Percentiles rank a stretch among this genome's conserved stretches.
Conservation (phyloP, 2,888 invertebrate species). For the Chalcis sispes region DNA sequence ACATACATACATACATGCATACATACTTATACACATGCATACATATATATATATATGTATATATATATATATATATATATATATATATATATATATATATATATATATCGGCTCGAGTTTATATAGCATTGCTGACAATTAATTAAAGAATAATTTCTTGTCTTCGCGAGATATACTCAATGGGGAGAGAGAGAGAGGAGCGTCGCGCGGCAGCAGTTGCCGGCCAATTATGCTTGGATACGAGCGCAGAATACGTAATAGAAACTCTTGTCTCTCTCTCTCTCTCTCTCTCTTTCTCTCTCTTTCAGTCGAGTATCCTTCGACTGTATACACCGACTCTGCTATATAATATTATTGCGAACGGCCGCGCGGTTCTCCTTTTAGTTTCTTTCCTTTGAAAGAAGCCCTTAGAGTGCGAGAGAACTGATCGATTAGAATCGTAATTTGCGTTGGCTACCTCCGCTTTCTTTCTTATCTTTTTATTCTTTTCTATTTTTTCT, state of each 20-base stretch:
- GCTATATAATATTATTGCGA: conserved; percentile 46
- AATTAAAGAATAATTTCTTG: conserved; percentile 77
- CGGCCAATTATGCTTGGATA: conserved; percentile 75
- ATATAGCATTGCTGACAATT: conserved; percentile 70
- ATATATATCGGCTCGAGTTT: neutral
- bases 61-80: neutral
- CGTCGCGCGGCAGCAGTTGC: conserved; percentile 70
- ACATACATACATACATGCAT: conserved; percentile 17
- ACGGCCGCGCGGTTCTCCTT: neutral
- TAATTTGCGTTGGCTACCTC: conserved; percentile 42
- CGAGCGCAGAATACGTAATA: conserved; percentile 74
- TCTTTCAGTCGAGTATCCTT: too few species aligned
- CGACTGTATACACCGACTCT: too few species aligned
- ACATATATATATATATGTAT: conserved; percentile 8
- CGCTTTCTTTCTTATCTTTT: conserved; percentile 15
- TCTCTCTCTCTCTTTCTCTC: too few species aligned
- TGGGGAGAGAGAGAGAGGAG: conserved; percentile 59
- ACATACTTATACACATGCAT: conserved; percentile 31
- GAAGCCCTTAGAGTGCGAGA: conserved; percentile 43
- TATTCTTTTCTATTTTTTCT: neutral
- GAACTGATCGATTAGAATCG: conserved; percentile 55
- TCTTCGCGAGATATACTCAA: conserved; percentile 67
- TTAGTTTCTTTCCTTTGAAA: conserved; percentile 21
- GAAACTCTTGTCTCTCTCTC: too few species aligned
- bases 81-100: conserved; percentile 24